Conservation (phyloP, 2,797 vertebrate species). For the Botia almorhae region DNA sequence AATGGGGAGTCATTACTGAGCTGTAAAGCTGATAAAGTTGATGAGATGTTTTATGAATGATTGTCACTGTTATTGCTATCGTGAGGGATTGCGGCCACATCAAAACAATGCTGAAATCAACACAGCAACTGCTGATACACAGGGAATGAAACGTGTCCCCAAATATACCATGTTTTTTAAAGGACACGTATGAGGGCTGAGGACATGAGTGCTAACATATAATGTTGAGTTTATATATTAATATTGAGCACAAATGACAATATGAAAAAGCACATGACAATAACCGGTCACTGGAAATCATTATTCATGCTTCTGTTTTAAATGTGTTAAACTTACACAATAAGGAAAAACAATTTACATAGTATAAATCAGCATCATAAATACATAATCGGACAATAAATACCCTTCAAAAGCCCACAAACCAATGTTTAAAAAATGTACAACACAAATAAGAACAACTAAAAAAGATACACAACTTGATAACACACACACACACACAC, state of each 20-base stretch:
- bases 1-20: conserved; percentile 52
- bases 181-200: conserved; percentile 34
- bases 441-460: conserved; percentile 65
- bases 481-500: conserved; percentile 47
- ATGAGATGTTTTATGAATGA: conserved; percentile 60
- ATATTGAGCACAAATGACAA: conserved; percentile 75
- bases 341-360: conserved; percentile 74
- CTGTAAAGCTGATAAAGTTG: neutral
- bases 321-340: conserved; percentile 63
- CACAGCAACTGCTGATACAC: conserved; percentile 28
- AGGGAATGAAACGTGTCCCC: conserved; percentile 28
- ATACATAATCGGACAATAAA: conserved; percentile 73
- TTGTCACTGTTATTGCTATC: conserved; percentile 85
- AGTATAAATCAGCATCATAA: conserved; percentile 73
- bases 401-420: conserved; percentile 64
- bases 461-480: conserved; percentile 56
- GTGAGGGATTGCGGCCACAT: conserved; percentile 68
- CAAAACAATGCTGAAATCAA: conserved; percentile 62
- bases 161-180: conserved; percentile 7
- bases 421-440: conserved; percentile 64
- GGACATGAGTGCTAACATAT: conserved; percentile 46
- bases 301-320: conserved; percentile 78
- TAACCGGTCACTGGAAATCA: conserved; percentile 73
- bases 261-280: conserved; percentile 70
- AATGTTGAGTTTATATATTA: conserved; percentile 57